Base-by-base conservation (phyloP, 2,797 vertebrate genomes). In the Euphonia xanthogaster region DNA sequence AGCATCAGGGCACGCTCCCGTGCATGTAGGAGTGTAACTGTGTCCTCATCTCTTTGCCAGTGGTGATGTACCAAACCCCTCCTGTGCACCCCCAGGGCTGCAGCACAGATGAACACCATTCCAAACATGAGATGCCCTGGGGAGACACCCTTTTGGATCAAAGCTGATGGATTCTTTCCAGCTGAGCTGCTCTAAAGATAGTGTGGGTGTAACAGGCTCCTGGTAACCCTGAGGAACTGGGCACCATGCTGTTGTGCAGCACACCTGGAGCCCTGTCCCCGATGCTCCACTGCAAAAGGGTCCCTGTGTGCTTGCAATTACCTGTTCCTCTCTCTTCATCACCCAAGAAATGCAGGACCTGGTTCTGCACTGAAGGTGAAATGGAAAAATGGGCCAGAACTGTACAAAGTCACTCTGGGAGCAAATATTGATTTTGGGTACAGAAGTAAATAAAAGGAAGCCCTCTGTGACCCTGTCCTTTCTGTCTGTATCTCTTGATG, bases 21-120 rank as follows among this genome's bases (percentile, higher is more conserved):
- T 30, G 20, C 5, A 1, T 5, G 6, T 1, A 25, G 17, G n/a
- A 75, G 14, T 12, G 14, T 6, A 23, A 14, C 9, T 42, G 20
- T 39, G 24, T 12, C 12, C 35, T 71, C 74, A 23, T 6, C 12
- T 23, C 20, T 51, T 35, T 28, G 70, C 6, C 61, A 10, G 22
- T 3, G n/a, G 9, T 10, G 27, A 31, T 31, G 37, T 3, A 10
- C 10, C 53, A 72, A 67, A 45, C 17, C 10, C 28, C 27, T 30
- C 11, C 19, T 10, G 10, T 10, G 23, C 50, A 42, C 3, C 19
- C 16, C 5, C 19, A 39, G 62, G 35, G 30, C 35, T 54, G 40
- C 65, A 67, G 28, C 18, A 51, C 21, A 14, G 28, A 22, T 9
- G 3, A n/a, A 33, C 14, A 1, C 23, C 40, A 14, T 15, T 67